These are phyloP conservation scores for Aphrocallistes beatrix DNA, from an alignment of 37 sponge, comb jelly and placozoan species.

Conservation along the genomic window DNA sequence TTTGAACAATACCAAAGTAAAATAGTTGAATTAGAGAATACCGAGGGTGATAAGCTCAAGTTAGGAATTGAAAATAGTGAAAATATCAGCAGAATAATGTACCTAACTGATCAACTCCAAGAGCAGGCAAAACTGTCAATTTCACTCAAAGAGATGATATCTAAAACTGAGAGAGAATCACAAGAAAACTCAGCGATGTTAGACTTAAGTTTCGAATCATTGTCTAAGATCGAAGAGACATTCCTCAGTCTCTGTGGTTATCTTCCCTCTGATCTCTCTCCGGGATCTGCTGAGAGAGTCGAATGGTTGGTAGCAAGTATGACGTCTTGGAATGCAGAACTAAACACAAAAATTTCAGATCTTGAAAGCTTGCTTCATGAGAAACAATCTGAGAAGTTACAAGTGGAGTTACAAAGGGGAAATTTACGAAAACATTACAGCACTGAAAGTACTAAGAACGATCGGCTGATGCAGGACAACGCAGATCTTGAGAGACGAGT, in stretches of 20 bases:
- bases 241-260: not conserved
- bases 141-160: not conserved
- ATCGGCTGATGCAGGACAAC: slow-evolving; percentile 6
- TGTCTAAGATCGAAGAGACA: not conserved
- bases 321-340: slow-evolving; percentile 9
- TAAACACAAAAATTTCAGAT: not conserved
- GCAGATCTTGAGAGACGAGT: not conserved
- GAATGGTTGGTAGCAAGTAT: not conserved
- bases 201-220: not conserved
- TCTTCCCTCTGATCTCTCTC: not conserved
- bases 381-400: not conserved
- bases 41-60: too few species aligned
- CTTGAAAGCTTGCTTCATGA: not conserved
- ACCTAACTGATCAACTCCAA: not conserved
- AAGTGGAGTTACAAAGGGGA: not conserved
- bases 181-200: too few species aligned
- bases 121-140: not conserved
- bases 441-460: not conserved
- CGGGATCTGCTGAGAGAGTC: not conserved
- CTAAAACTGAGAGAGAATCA: not conserved
- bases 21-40: not conserved
- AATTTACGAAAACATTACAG: not conserved
- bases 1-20: not conserved
- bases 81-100: not conserved
- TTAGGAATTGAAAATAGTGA: not conserved